Percentiles rank a stretch among this genome's conserved stretches.
These are phyloP conservation scores for Drosophila greeni DNA, from an alignment of 2,888 invertebrate species.

Conservation along the genomic window DNA sequence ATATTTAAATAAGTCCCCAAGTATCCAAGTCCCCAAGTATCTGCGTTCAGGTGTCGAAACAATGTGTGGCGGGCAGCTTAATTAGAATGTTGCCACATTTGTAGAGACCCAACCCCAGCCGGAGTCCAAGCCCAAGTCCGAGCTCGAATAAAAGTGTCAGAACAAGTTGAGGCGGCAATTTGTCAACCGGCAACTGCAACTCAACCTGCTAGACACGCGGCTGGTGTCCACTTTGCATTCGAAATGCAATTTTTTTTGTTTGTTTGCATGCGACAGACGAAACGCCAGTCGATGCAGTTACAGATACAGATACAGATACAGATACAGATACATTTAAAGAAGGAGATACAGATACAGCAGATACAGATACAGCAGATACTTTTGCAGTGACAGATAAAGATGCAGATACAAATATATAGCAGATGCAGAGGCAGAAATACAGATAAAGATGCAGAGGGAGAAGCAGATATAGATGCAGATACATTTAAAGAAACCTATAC, in stretches of 20 bases:
- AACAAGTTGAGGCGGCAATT: conserved; percentile 71
- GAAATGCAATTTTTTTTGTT: conserved; percentile 68
- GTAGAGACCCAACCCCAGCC: conserved; percentile 43
- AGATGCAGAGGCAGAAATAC: background rate
- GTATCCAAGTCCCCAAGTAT: conserved; percentile 2
- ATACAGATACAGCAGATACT: background rate
- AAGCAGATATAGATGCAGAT: background rate
- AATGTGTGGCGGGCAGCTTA: conserved; percentile 70
- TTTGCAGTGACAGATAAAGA: background rate
- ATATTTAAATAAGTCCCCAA: too few species aligned
- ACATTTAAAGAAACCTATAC: background rate
- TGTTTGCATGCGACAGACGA: conserved; percentile 2
- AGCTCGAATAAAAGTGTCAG: conserved; percentile 65
- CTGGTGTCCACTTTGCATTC: conserved; percentile 57
- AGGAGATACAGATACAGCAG: too few species aligned
- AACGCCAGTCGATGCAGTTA: conserved; percentile 2
- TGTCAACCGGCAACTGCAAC: conserved; percentile 63
- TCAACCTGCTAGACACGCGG: conserved; percentile 55
- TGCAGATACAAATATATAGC: background rate
- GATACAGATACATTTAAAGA: too few species aligned
- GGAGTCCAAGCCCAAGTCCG: background rate
- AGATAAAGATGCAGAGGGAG: background rate
- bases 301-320: background rate
- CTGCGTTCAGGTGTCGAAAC: conserved; percentile 66
- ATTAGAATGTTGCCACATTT: conserved; percentile 74